Conservation (phyloP, 2,888 invertebrate species). For the Sminthurinus aureus region DNA sequence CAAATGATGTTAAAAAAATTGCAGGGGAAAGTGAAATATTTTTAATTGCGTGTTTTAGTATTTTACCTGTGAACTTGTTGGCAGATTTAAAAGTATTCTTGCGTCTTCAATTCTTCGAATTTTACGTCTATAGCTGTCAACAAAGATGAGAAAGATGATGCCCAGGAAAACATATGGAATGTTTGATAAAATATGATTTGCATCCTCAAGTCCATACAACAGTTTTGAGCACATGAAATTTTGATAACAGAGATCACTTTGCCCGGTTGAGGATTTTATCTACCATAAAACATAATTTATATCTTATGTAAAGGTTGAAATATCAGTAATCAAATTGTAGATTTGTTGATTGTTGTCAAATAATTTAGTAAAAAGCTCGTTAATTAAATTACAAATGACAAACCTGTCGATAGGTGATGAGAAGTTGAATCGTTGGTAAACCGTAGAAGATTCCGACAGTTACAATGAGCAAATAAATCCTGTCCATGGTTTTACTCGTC, state of each 20-base stretch:
- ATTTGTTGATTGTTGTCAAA: too few species aligned
- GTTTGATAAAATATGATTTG: constrained; percentile 58
- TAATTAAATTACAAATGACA: background rate
- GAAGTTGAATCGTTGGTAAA: constrained; percentile 26
- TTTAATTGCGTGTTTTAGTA: too few species aligned
- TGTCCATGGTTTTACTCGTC: constrained; percentile 8
- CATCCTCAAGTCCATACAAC: constrained; percentile 47
- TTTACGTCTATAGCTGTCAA: constrained; percentile 22
- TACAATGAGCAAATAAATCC: constrained; percentile 1
- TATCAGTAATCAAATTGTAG: background rate
- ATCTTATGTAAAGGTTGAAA: background rate
- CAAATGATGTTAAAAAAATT: too few species aligned
- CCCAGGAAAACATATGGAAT: constrained; percentile 52
- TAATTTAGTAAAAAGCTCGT: background rate
- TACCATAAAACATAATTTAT: constrained; percentile 21
- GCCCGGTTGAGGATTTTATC: constrained; percentile 52
- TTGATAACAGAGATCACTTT: constrained; percentile 55
- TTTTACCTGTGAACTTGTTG: too few species aligned
- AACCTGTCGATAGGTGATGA: constrained; percentile 19
- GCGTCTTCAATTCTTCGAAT: constrained; percentile 4
- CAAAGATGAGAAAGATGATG: constrained; percentile 47
- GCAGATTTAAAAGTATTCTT: background rate
- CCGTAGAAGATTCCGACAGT: constrained; percentile 28
- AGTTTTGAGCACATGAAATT: constrained; percentile 52
- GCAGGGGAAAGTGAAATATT: too few species aligned